Conservation (phyloP, 2,113 vertebrate genomes). For the Oncorhynchus nerka region DNA sequence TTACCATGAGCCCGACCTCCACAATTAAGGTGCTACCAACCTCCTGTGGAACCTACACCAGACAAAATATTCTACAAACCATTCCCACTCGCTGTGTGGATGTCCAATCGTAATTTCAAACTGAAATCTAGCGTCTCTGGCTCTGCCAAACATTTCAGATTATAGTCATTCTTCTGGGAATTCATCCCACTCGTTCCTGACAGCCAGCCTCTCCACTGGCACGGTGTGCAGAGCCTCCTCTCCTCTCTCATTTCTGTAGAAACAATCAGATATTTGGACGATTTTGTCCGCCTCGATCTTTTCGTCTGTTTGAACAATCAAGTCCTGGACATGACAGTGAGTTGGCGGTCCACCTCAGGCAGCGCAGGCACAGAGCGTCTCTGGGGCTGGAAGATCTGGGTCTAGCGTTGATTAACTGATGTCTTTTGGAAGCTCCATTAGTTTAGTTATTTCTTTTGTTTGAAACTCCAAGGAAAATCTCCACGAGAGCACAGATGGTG, state of each 20-base stretch:
- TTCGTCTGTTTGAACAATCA: slow-evolving; percentile 59
- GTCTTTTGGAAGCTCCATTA: slow-evolving; percentile 42
- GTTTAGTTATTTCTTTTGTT: slow-evolving; percentile 48
- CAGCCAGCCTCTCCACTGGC: slow-evolving; percentile 10
- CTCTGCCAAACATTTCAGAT: slow-evolving; percentile 29
- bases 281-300: slow-evolving; percentile 11
- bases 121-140: slow-evolving; percentile 19
- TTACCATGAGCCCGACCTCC: too few species aligned
- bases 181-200: background rate
- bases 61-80: slow-evolving; percentile 3
- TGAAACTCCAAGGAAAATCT: slow-evolving; percentile 54
- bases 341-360: slow-evolving; percentile 20
- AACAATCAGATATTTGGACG: slow-evolving; percentile 46
- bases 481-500: slow-evolving; percentile 42
- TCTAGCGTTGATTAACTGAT: slow-evolving; percentile 66
- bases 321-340: slow-evolving; percentile 41
- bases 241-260: slow-evolving; percentile 38
- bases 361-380: slow-evolving; percentile 9
- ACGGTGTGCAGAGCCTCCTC: background rate
- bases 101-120: slow-evolving; percentile 19
- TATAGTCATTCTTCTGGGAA: slow-evolving; percentile 27
- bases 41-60: background rate
- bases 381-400: slow-evolving; percentile 33
- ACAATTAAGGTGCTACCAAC: too few species aligned
- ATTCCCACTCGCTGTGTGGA: background rate